Percentiles rank a stretch among this genome's conserved stretches.
Evolutionary conservation across 2,888 invertebrate species (phyloP).

Genomic region (Microctonus brassicae): DNA sequence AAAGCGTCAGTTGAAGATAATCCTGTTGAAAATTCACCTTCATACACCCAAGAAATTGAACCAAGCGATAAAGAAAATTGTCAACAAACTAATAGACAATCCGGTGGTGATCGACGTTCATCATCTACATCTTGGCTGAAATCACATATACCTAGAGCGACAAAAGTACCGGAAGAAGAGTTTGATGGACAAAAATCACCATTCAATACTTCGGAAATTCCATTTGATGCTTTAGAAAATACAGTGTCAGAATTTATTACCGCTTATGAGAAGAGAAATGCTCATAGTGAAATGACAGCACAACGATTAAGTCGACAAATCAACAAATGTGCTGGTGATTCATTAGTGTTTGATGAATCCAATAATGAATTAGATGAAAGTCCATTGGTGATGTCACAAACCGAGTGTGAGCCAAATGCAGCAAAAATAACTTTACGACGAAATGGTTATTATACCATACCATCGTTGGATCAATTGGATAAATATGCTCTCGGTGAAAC

Average conservation of each 20-base stretch:
- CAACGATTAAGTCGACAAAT: slow-evolving; percentile 46
- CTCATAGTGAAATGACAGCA: slow-evolving; percentile 34
- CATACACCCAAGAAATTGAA: slow-evolving; percentile 35
- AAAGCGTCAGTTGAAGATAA: slow-evolving; percentile 35
- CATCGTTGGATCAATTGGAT: slow-evolving; percentile 84
- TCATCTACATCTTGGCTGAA: slow-evolving; percentile 53
- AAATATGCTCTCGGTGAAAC: slow-evolving; percentile 79
- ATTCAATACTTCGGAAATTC: slow-evolving; percentile 47
- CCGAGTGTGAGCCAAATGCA: slow-evolving; percentile 73
- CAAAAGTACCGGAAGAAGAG: slow-evolving; percentile 46
- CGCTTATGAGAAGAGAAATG: slow-evolving; percentile 9
- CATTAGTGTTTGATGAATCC: slow-evolving; percentile 46
- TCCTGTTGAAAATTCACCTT: slow-evolving; percentile 30
- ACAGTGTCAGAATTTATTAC: slow-evolving; percentile 63
- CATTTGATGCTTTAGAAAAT: slow-evolving; percentile 59
- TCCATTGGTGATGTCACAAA: slow-evolving; percentile 46
- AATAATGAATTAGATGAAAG: slow-evolving; percentile 52
- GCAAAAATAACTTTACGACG: slow-evolving; percentile 84
- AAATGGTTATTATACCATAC: slow-evolving; percentile 92
- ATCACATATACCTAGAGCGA: slow-evolving; percentile 7
- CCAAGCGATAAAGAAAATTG: slow-evolving; percentile 36
- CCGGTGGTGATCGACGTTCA: slow-evolving; percentile 48
- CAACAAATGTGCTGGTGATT: slow-evolving; percentile 19
- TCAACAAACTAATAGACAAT: slow-evolving; percentile 46
- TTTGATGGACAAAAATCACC: slow-evolving; percentile 52